Conservation (phyloP, 1,140 invertebrate species). For the Calycopis cecrops region DNA sequence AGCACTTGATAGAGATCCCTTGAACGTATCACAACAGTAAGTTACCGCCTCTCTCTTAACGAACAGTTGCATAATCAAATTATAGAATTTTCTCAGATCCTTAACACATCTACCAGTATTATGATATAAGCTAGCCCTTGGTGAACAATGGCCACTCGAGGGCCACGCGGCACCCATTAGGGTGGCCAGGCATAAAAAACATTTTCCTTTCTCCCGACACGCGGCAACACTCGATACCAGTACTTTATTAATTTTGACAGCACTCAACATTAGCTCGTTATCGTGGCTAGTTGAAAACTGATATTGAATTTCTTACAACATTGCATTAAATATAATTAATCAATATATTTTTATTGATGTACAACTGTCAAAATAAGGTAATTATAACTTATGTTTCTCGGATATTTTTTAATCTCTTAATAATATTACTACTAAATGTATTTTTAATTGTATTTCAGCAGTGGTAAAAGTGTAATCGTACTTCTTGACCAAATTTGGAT, state of each 20-base stretch:
- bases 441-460: no score
- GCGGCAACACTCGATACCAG: slow-evolving; percentile 51
- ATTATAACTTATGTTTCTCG: no score
- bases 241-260: slow-evolving; percentile 62
- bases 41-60: neutral
- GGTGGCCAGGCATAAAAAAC: slow-evolving; percentile 47
- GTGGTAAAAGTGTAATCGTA: no score
- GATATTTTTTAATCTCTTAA: no score
- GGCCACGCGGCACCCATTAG: slow-evolving; percentile 55
- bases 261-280: slow-evolving; percentile 49
- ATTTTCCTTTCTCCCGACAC: slow-evolving; percentile 33
- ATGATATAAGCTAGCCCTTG: slow-evolving; percentile 13
- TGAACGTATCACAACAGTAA: slow-evolving; percentile 2
- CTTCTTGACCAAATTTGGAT: no score
- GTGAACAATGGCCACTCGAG: slow-evolving; percentile 39
- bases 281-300: slow-evolving; percentile 19
- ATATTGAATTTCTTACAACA: slow-evolving; percentile 5
- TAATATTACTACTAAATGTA: no score
- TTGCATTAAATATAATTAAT: slow-evolving; percentile 8
- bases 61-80: slow-evolving; percentile 21
- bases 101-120: slow-evolving; percentile 16
- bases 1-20: no score
- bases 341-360: neutral
- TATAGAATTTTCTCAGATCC: slow-evolving; percentile 31
- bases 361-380: neutral